Percentiles rank a stretch among this genome's conserved stretches.
Conservation (phyloP, 2,113 vertebrate genomes). For the Oryzias melastigma region DNA sequence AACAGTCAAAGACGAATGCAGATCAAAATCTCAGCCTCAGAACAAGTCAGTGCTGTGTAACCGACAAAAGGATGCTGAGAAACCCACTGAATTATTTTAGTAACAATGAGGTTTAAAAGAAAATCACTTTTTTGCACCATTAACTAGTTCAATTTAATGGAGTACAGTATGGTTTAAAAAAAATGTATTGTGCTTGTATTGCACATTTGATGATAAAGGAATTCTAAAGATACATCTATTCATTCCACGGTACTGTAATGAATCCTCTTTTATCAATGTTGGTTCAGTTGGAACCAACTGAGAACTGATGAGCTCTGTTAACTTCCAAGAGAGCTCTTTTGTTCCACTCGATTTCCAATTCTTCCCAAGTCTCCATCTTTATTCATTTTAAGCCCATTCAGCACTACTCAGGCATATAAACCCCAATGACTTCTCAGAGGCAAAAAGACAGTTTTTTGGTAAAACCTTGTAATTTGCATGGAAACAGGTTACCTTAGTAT, state of each 20-base stretch:
- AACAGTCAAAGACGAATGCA: constrained; percentile 9
- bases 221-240: too few relatives aligned
- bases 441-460: constrained; percentile 9
- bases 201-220: too few relatives aligned
- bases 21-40: constrained; percentile 43
- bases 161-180: too few relatives aligned
- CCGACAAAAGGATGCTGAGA: constrained; percentile 1
- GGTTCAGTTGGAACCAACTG: constrained; percentile 22
- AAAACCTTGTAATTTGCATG: constrained; percentile 17
- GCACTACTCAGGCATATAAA: constrained; percentile 42
- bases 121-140: background rate
- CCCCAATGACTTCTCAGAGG: constrained; percentile 39
- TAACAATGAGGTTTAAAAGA: background rate
- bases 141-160: too few relatives aligned
- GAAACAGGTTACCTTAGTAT: background rate
- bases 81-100: background rate
- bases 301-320: constrained; percentile 49
- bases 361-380: constrained; percentile 41
- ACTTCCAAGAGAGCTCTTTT: constrained; percentile 45
- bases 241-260: too few relatives aligned
- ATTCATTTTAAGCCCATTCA: constrained; percentile 39
- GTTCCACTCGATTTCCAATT: constrained; percentile 53
- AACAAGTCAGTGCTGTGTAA: constrained; percentile 8
- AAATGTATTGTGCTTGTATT: too few relatives aligned
- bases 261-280: constrained; percentile 26